Evolutionary conservation across 2,113 vertebrate genomes (phyloP).

Genomic region (Vanacampus margaritifer): DNA sequence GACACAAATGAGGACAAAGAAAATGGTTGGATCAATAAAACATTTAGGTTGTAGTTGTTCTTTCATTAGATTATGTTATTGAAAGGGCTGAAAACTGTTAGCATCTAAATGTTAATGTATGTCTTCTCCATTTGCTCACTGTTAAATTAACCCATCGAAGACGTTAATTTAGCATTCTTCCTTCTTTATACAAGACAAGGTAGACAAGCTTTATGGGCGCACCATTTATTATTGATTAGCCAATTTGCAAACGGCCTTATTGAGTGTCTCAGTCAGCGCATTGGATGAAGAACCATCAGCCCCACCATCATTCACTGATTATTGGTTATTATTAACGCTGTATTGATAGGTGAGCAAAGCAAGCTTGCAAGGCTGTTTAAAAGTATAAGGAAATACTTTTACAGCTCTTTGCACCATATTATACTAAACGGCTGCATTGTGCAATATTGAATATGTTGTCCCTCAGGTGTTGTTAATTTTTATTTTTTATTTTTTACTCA

Average conservation of each 20-base stretch:
- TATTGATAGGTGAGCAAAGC: conserved; percentile 59
- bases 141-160: neutral
- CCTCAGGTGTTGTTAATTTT: too few species aligned
- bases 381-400: conserved; percentile 42
- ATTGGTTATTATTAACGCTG: conserved; percentile 68
- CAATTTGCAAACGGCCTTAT: conserved; percentile 62
- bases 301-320: conserved; percentile 69
- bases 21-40: too few species aligned
- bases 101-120: too few species aligned
- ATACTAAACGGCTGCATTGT: conserved; percentile 21
- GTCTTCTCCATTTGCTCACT: neutral
- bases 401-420: conserved; percentile 43
- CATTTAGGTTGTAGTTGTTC: too few species aligned
- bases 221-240: conserved; percentile 70
- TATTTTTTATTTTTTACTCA: too few species aligned
- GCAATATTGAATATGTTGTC: too few species aligned
- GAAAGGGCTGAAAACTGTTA: too few species aligned
- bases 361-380: conserved; percentile 31
- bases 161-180: conserved; percentile 42
- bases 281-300: conserved; percentile 68
- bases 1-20: too few species aligned
- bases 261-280: conserved; percentile 60
- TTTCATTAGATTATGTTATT: too few species aligned
- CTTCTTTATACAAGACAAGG: conserved; percentile 35
- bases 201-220: conserved; percentile 58